These are phyloP conservation scores for Halictus quadricinctus DNA, from an alignment of 2,888 invertebrate genomes.

Conservation along the genomic window DNA sequence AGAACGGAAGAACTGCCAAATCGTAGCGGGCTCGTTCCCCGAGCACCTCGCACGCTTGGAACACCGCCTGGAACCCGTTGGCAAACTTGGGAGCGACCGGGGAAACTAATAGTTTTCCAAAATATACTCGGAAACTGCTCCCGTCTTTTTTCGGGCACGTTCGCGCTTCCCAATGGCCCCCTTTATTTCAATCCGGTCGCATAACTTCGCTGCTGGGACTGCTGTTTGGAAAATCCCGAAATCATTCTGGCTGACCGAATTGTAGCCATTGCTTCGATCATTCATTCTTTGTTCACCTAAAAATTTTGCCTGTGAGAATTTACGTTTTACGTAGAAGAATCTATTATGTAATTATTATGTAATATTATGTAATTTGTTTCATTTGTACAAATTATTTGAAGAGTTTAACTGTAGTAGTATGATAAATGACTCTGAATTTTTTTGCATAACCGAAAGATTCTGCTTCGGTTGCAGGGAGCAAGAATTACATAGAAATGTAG, in stretches of 20 bases:
- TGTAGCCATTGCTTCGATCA: not conserved
- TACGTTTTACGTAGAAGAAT: no score
- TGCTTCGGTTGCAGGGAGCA: no score
- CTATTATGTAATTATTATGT: no score
- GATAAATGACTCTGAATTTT: no score
- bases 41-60: slow-evolving; percentile 53
- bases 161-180: not conserved
- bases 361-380: no score
- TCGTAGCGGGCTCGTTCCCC: slow-evolving; percentile 54
- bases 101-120: slow-evolving; percentile 50
- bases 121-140: slow-evolving; percentile 15
- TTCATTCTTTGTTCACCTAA: no score
- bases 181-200: not conserved
- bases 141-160: not conserved
- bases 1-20: slow-evolving; percentile 67
- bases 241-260: not conserved
- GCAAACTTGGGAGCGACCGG: slow-evolving; percentile 33
- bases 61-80: slow-evolving; percentile 58
- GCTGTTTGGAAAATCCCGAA: not conserved
- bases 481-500: no score
- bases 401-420: no score
- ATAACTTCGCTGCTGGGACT: not conserved
- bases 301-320: not conserved
- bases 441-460: no score
- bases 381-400: no score